Percentiles rank a stretch among this genome's conserved stretches.
These are phyloP conservation scores for Bombus terrestris DNA, from an alignment of 1,140 invertebrate species.

Conservation along the genomic window DNA sequence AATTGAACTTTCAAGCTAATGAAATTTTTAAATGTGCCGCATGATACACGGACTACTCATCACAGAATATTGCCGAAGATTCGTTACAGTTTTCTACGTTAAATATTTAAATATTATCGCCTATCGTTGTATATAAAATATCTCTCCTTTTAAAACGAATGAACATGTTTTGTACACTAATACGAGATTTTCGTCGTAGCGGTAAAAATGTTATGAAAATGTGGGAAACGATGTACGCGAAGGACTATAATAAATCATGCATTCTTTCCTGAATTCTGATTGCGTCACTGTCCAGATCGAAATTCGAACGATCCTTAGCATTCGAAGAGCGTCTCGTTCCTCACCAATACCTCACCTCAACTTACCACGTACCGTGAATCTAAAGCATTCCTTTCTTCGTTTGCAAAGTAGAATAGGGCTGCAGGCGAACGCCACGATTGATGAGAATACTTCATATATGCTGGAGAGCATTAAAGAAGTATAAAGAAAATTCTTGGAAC, in stretches of 20 bases:
- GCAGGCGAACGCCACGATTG: neutral
- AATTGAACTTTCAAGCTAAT: too few species aligned
- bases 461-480: neutral
- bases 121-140: too few species aligned
- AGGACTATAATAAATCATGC: neutral
- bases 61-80: too few species aligned
- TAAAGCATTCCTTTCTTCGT: constrained; percentile 16
- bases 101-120: too few species aligned
- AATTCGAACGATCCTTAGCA: neutral
- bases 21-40: too few species aligned
- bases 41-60: too few species aligned
- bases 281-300: neutral
- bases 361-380: constrained; percentile 21
- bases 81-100: too few species aligned
- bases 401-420: neutral
- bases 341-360: neutral
- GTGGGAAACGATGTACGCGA: neutral
- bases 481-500: neutral
- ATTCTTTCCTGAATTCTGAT: neutral
- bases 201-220: neutral
- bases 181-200: neutral
- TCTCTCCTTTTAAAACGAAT: too few species aligned
- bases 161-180: neutral
- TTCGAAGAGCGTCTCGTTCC: constrained; percentile 10
- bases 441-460: constrained; percentile 15